A percentile compares a stretch with the other conserved stretches of the same genome.
phyloP scores from a whole-genome alignment of 2,113 vertebrate genomes.

The Ameiurus melas region DNA sequence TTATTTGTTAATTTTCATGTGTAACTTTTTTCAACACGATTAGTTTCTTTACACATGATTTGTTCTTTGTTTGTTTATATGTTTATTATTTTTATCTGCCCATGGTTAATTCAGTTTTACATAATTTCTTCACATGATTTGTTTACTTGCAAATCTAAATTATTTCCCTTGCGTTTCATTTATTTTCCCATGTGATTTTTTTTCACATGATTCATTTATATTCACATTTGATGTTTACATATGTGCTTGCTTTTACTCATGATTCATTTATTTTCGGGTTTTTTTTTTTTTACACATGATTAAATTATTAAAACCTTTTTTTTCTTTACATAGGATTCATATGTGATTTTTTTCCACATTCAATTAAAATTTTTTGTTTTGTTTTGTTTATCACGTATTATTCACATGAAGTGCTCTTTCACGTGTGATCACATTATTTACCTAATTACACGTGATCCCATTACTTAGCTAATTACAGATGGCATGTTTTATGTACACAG shows the following conservation, averaged over 20 bases:
- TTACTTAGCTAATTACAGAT: not conserved
- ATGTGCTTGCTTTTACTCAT: not conserved
- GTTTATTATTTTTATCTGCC: not conserved
- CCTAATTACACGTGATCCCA: not conserved
- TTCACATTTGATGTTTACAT: no score
- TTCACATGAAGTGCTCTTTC: not conserved
- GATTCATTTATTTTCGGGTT: not conserved
- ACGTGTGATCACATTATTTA: not conserved
- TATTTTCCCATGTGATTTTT: not conserved
- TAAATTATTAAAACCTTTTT: no score
- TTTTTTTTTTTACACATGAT: no score
- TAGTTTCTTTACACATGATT: not conserved
- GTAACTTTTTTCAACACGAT: not conserved
- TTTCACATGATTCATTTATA: not conserved
- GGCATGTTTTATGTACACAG: not conserved
- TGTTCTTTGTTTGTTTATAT: not conserved
- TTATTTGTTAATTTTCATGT: no score
- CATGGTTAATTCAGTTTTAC: not conserved
- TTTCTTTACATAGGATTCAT: no score
- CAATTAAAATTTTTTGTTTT: not conserved
- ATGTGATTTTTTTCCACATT: not conserved
- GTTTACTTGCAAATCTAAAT: not conserved
- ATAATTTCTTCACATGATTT: not conserved
- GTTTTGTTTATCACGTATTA: not conserved
- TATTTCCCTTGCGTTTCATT: not conserved